phyloP scores from a whole-genome alignment of 2,888 invertebrate species.

The Catocala nupta region DNA sequence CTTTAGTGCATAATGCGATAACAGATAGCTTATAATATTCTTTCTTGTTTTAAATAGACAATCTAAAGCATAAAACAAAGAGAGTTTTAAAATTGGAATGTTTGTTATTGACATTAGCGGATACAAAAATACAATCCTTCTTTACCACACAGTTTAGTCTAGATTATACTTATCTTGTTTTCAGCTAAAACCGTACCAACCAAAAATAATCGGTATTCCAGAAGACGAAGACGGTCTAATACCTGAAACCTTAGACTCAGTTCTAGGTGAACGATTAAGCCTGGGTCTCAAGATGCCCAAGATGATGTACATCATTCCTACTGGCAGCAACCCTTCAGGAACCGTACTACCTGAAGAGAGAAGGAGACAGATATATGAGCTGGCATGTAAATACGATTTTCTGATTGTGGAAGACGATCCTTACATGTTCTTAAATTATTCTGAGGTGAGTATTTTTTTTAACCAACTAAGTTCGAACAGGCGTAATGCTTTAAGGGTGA shows the following conservation, averaged over 20 bases:
- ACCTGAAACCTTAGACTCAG: slow-evolving; percentile 87
- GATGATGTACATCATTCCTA: slow-evolving; percentile 91
- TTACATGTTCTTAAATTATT: slow-evolving; percentile 92
- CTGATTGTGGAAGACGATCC: slow-evolving; percentile 94
- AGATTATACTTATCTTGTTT: slow-evolving; percentile 44
- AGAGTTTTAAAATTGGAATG: too few species aligned
- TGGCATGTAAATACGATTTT: slow-evolving; percentile 92
- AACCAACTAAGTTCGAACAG: too few species aligned
- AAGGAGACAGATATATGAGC: slow-evolving; percentile 90
- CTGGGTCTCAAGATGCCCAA: slow-evolving; percentile 89
- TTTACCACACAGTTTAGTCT: too few species aligned
- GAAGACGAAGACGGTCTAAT: slow-evolving; percentile 91
- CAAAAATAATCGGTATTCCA: slow-evolving; percentile 89
- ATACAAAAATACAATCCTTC: too few species aligned
- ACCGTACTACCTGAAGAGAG: slow-evolving; percentile 89
- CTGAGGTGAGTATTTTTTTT: slow-evolving; percentile 79
- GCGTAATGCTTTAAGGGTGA: too few species aligned
- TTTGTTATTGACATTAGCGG: too few species aligned
- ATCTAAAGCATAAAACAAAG: too few species aligned
- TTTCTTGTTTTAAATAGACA: too few species aligned
- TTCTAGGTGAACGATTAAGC: slow-evolving; percentile 79
- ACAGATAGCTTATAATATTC: too few species aligned
- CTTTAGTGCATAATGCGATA: too few species aligned
- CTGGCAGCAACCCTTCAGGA: slow-evolving; percentile 93
- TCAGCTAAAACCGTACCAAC: slow-evolving; percentile 90